Base-by-base conservation (phyloP, 2,888 invertebrate genomes). In the Smittia aterrima region DNA sequence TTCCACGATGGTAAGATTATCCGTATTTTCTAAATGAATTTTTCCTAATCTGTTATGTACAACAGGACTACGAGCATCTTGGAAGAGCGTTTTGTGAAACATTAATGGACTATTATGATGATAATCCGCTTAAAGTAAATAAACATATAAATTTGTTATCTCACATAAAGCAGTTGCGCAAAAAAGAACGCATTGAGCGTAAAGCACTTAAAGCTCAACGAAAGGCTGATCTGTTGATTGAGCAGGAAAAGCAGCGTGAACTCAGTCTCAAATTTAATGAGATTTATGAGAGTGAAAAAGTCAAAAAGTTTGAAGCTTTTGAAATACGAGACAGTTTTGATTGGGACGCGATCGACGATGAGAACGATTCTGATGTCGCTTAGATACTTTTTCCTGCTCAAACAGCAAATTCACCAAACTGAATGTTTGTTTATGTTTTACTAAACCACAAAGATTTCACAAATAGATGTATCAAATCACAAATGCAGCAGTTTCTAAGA, bases 1-100 rank as follows among this genome's bases (percentile, higher is more conserved):
- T 80, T 89, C 89, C 25, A 89, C 89, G n/a, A 79, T 80, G 79
- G 83, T 83, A 78, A 79, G 79, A 78, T 25, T 67, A 20, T 54
- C 70, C 25, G 13, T 32, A 40, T 38, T 75, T 54, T 41, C 41
- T 32, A 66, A 66, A 58, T 32, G 24, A 24, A 41, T 4, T 27
- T 64, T 38, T 11, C 1, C 9, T 73, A n/a, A 32, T 47, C 53
- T n/a, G n/a, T 54, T 66, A 27, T 18, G 18, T 4, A 66, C 76
- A 77, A 76, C 85, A 85, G 79, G 92, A 93, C 80, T 92, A 89
- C 80, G 92, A 92, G 81, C 87, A 90, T 78, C 88, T 96, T 82
- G 96, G 96, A 2, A 88, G 91, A 78, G 90, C 92, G 54, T 96
- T 96, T 84, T 96, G 96, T 83, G 95, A 96, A 84, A 96, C 96